Evolutionary conservation across 2,888 invertebrate species (phyloP).

Genomic region (Temnothorax rugatulus): DNA sequence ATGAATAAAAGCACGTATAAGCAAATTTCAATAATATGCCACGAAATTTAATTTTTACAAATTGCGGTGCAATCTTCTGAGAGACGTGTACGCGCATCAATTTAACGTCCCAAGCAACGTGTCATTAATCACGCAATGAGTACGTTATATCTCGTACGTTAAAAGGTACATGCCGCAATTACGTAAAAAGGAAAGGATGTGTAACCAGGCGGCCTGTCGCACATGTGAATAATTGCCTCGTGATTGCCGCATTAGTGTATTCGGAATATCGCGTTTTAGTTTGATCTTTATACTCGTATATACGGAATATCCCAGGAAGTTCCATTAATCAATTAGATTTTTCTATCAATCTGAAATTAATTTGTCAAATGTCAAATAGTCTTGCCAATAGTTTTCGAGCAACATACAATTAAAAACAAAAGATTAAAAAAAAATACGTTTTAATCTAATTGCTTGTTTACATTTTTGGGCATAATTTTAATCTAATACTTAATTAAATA

Average conservation of each 20-base stretch:
- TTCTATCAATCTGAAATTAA: background rate
- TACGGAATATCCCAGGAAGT: background rate
- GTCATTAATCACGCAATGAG: constrained; percentile 31
- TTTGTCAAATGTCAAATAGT: background rate
- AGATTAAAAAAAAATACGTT: background rate
- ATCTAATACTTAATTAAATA: background rate
- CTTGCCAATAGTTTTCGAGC: background rate
- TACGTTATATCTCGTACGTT: constrained; percentile 7
- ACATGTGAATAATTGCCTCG: constrained; percentile 22
- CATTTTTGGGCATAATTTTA: background rate
- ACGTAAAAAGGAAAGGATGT: constrained; percentile 37
- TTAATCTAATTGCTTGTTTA: background rate
- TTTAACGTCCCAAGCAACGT: constrained; percentile 1
- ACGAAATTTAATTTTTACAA: constrained; percentile 28
- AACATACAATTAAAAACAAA: background rate
- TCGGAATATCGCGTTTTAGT: constrained; percentile 4
- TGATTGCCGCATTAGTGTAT: constrained; percentile 5
- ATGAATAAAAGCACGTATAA: background rate
- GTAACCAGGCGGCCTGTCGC: background rate
- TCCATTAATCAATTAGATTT: background rate
- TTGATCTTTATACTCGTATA: background rate
- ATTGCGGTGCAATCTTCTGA: constrained; percentile 12
- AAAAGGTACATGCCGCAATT: constrained; percentile 34
- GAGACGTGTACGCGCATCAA: background rate
- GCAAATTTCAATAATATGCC: constrained; percentile 1